Conservation (phyloP, 2,888 invertebrate species). For the Tryphoninae sp. region DNA sequence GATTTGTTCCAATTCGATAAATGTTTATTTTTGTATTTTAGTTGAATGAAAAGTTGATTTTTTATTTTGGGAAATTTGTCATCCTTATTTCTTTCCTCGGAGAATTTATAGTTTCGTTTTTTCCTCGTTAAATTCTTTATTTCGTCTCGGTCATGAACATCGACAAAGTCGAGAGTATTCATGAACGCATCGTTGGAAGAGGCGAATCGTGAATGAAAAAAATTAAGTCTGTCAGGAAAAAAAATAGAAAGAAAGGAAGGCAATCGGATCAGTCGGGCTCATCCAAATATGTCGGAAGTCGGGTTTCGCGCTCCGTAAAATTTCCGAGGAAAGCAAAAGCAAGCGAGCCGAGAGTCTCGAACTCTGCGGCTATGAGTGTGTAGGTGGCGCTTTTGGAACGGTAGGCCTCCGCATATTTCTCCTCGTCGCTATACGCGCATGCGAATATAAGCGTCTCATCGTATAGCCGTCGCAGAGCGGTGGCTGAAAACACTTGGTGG, state of each 20-base stretch:
- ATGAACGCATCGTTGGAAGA: neutral
- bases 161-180: too few relatives aligned
- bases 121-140: too few relatives aligned
- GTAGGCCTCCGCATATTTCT: neutral
- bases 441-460: slow-evolving; percentile 24
- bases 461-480: slow-evolving; percentile 48
- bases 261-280: slow-evolving; percentile 65
- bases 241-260: slow-evolving; percentile 50
- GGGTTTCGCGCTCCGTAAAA: slow-evolving; percentile 71
- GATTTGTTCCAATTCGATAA: too few relatives aligned
- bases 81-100: too few relatives aligned
- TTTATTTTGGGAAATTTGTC: too few relatives aligned
- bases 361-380: slow-evolving; percentile 34
- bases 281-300: slow-evolving; percentile 75
- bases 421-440: slow-evolving; percentile 6
- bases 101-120: too few relatives aligned
- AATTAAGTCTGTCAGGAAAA: neutral
- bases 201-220: slow-evolving; percentile 13
- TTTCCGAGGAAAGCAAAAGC: slow-evolving; percentile 40
- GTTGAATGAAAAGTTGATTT: too few relatives aligned
- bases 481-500: slow-evolving; percentile 74
- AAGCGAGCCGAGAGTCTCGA: slow-evolving; percentile 9
- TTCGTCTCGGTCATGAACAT: too few relatives aligned
- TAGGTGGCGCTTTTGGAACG: slow-evolving; percentile 64
- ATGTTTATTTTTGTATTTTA: too few relatives aligned